These are phyloP conservation scores for Thaleichthys pacificus DNA, from an alignment of 2,797 vertebrate species.

Conservation along the genomic window DNA sequence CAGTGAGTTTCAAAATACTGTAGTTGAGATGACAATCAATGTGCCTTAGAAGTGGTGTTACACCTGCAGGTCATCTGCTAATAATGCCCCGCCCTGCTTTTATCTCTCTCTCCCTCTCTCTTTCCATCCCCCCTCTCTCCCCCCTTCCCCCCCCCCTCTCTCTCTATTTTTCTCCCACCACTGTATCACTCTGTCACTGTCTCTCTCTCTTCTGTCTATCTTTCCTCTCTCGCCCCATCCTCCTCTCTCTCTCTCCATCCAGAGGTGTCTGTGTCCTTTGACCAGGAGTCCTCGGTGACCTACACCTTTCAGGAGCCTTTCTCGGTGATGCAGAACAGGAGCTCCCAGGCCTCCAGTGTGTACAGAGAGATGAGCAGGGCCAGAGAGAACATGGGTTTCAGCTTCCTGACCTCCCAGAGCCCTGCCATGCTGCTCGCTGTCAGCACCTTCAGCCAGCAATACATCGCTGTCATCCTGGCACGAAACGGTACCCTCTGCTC, in stretches of 20 bases:
- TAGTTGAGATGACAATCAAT: no score
- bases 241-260: constrained; percentile 49
- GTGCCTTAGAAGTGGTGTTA: no score
- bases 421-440: constrained; percentile 89
- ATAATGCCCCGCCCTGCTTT: no score
- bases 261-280: constrained; percentile 96
- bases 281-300: constrained; percentile 86
- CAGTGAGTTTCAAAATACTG: no score
- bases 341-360: constrained; percentile 78
- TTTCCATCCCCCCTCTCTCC: no score
- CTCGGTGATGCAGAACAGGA: constrained; percentile 89
- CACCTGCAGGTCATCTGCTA: no score
- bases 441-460: constrained; percentile 87
- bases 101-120: no score
- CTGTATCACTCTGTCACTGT: neutral
- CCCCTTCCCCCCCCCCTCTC: neutral
- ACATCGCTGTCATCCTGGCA: constrained; percentile 87
- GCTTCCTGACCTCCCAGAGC: constrained; percentile 85
- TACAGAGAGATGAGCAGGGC: constrained; percentile 79
- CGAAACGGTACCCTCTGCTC: constrained; percentile 81
- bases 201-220: neutral
- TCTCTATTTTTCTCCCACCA: neutral
- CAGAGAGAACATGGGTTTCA: constrained; percentile 87
- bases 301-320: constrained; percentile 95
- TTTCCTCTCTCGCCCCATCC: constrained; percentile 11